Base-by-base conservation (phyloP, 2,888 invertebrate species). In the Andrena marginata region DNA sequence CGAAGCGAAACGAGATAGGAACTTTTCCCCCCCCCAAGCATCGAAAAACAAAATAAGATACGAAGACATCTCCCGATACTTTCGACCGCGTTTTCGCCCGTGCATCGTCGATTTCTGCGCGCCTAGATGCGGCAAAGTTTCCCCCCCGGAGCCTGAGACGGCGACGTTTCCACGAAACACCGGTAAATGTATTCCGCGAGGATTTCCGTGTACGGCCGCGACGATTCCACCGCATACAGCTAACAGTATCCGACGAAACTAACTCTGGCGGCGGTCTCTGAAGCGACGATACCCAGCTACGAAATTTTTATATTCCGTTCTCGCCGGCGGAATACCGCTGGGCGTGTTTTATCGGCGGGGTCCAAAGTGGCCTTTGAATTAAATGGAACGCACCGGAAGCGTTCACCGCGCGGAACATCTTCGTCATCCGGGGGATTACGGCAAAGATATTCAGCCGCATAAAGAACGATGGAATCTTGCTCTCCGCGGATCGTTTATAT, bases 291-390 rank as follows among this genome's bases (percentile, higher is more conserved):
- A 85, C 76, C 82, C 70, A 67, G 59, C n/a, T 75, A 67, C 68
- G 78, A 78, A 72, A 75, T 76, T 85, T 85, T 85, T 82, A 72
- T 76, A 80, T 76, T 75, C 68, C 82, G 29, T 51, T 64, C 72
- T 72, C 72, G 72, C 67, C 16, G 33, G n/a, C 49, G 6, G 23
- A 20, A 13, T 2, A 13, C 64, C 29, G 26, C 10, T 42, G 5
- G 42, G 48, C 67, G 64, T 79, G 71, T 69, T 80, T 77, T 72
- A 76, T 77, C 64, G 72, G 26, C 42, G 29, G 20, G 67, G 23
- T 13, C 56, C 73, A 63, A 67, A 74, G 75, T 73, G 75, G 67
- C 64, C 68, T 56, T 65, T 23, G 71, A 77, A 86, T 84, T 76
- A 80, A 76, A 77, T 71, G 70, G 73, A 73, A 84, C 76, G 70